Evolutionary conservation across 2,888 invertebrate species (phyloP).

Genomic region (Fabriciana adippe): DNA sequence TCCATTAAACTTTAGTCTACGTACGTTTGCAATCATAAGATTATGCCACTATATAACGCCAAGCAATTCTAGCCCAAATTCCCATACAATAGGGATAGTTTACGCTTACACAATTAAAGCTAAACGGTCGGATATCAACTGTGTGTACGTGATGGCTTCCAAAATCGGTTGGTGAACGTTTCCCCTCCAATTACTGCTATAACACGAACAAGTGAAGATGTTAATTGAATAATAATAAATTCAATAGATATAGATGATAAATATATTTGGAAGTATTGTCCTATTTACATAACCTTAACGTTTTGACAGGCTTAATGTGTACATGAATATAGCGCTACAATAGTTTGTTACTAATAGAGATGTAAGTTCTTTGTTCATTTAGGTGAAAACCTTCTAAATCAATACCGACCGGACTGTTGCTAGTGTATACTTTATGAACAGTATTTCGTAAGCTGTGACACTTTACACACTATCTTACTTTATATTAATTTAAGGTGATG

Average conservation of each 20-base stretch:
- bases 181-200: conserved; percentile 51
- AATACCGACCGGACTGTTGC: neutral
- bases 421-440: neutral
- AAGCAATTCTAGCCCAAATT: conserved; percentile 25
- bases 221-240: conserved; percentile 24
- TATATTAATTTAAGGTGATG: neutral
- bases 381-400: neutral
- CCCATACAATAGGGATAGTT: conserved; percentile 25
- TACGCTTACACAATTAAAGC: conserved; percentile 26
- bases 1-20: conserved; percentile 5
- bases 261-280: neutral
- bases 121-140: conserved; percentile 12
- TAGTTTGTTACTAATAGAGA: no score
- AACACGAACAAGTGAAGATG: conserved; percentile 37
- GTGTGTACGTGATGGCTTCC: conserved; percentile 33
- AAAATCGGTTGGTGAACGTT: conserved; percentile 54
- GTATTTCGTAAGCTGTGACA: neutral
- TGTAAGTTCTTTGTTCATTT: neutral
- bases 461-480: neutral
- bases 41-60: conserved; percentile 14
- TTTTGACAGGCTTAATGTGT: no score
- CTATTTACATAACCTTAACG: neutral
- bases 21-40: conserved; percentile 16
- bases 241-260: neutral
- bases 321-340: no score